Conservation (phyloP, 2,888 invertebrate species). For the Disparrhopalites patrizii region DNA sequence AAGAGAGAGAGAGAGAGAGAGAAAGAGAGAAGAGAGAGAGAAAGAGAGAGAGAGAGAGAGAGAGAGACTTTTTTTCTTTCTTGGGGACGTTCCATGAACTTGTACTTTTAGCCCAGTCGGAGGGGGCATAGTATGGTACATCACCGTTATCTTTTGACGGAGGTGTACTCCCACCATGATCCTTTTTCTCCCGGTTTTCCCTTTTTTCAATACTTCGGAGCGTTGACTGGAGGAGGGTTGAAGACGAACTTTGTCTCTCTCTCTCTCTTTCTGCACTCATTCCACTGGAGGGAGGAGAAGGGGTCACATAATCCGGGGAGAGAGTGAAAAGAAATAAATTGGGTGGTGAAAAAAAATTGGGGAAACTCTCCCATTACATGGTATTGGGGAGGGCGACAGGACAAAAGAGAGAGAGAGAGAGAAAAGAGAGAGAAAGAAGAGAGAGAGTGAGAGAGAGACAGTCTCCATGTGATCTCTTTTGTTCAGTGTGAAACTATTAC, state of each 20-base stretch:
- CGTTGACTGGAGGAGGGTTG: too few species aligned
- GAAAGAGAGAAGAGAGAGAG: conserved; percentile 5
- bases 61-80: too few species aligned
- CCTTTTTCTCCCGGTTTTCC: background rate
- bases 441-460: too few species aligned
- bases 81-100: conserved; percentile 25
- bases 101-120: background rate
- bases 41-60: conserved; percentile 32
- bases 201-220: too few species aligned
- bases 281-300: conserved; percentile 29
- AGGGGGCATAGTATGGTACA: conserved; percentile 8
- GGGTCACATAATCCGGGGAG: conserved; percentile 44
- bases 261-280: background rate
- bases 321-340: conserved; percentile 45
- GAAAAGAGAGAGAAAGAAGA: too few species aligned
- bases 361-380: conserved; percentile 8
- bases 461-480: too few species aligned
- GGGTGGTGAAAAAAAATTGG: conserved; percentile 45
- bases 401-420: background rate
- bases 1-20: conserved; percentile 16
- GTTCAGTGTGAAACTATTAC: too few species aligned
- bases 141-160: conserved; percentile 26
- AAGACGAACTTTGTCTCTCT: background rate
- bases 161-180: conserved; percentile 30
- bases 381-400: conserved; percentile 8